Evolutionary conservation across 2,888 invertebrate species (phyloP).

Genomic region (Coelinius sp.): DNA sequence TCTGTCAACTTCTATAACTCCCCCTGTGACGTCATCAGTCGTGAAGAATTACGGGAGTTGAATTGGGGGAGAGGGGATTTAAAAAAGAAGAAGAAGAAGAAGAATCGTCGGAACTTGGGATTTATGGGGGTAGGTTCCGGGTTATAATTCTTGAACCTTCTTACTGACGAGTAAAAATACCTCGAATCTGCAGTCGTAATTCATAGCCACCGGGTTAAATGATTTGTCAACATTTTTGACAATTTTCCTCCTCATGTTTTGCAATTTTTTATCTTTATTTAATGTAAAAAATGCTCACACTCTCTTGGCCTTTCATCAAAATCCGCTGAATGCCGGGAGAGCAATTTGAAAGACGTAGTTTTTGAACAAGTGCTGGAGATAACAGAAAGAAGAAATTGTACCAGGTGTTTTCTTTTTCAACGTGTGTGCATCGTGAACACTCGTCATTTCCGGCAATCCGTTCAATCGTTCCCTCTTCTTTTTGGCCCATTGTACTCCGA

Average conservation of each 20-base stretch:
- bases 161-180: constrained; percentile 3
- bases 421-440: constrained; percentile 40
- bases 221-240: background rate
- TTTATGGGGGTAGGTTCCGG: background rate
- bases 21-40: constrained; percentile 40
- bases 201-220: background rate
- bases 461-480: constrained; percentile 40
- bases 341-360: background rate
- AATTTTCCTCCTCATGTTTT: background rate
- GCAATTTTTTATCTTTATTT: background rate
- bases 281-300: background rate
- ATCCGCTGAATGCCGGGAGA: background rate
- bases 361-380: background rate
- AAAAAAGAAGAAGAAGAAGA: constrained; percentile 14
- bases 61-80: background rate
- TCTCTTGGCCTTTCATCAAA: background rate
- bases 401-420: constrained; percentile 38
- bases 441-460: constrained; percentile 46
- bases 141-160: background rate
- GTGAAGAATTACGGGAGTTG: constrained; percentile 24
- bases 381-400: constrained; percentile 15
- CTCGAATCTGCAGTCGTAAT: background rate
- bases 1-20: constrained; percentile 33
- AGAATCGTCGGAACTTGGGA: background rate
- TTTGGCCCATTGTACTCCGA: constrained; percentile 39